Evolutionary conservation across 1,140 invertebrate genomes (phyloP).

Genomic region (Scaptomyza pallida): DNA sequence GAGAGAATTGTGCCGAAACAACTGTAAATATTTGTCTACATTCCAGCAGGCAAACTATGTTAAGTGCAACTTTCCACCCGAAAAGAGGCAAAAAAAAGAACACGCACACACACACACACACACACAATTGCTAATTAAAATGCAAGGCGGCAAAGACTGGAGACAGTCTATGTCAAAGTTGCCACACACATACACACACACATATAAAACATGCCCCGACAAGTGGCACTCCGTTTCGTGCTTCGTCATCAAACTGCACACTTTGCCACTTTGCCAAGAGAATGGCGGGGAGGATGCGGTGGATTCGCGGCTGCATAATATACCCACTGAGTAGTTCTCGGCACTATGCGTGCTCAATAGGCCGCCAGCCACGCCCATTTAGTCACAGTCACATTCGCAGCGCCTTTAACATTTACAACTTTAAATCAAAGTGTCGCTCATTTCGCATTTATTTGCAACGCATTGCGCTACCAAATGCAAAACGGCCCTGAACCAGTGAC

Average conservation of each 20-base stretch:
- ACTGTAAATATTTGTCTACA: constrained; percentile 72
- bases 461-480: constrained; percentile 31
- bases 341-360: constrained; percentile 70
- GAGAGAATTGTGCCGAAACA: constrained; percentile 41
- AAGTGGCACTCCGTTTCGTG: constrained; percentile 28
- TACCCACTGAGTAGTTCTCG: constrained; percentile 39
- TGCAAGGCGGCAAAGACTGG: constrained; percentile 55
- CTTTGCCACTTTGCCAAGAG: constrained; percentile 33
- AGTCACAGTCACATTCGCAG: not conserved
- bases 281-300: constrained; percentile 15
- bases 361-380: constrained; percentile 30
- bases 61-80: constrained; percentile 32
- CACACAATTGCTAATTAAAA: constrained; percentile 68
- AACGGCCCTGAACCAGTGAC: constrained; percentile 70
- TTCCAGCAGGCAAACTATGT: constrained; percentile 59
- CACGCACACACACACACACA: constrained; percentile 31
- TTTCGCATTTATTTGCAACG: constrained; percentile 45
- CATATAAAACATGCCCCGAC: not conserved
- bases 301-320: constrained; percentile 50
- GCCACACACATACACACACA: constrained; percentile 35
- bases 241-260: constrained; percentile 50
- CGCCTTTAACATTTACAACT: constrained; percentile 36
- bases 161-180: constrained; percentile 50
- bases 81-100: constrained; percentile 15
- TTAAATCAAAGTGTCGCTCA: constrained; percentile 45